Evolutionary conservation across 2,888 invertebrate genomes (phyloP), one percentile per base, ranked within the genome.

Genomic region (Halictus ligatus): DNA sequence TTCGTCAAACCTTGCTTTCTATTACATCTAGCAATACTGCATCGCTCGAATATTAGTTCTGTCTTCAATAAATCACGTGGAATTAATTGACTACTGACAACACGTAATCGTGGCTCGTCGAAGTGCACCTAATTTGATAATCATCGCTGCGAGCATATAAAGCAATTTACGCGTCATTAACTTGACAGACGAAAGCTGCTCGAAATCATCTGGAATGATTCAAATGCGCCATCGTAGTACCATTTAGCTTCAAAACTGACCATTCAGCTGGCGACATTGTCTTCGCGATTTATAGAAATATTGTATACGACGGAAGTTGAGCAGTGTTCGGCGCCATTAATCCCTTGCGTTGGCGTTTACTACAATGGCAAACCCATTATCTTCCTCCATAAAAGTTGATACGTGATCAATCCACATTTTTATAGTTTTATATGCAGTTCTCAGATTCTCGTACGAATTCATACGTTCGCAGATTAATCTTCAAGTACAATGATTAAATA

Each of bases 281-380:
- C 25, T 50, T 18, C 48, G 4, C 43, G n/a, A 71, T 75, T 75
- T 71, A 48, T 7, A 72, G 58, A 80, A 85, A 85, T 84, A 84
- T 84, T 80, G 84, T 74, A 67, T 76, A 84, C 84, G 58, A 79
- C 75, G 76, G 58, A 84, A 76, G 73, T 69, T 67, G 48, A 69
- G 43, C n/a, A 46, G 40, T 74, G 73, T 77, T 74, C 54, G 40
- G 25, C 25, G 67, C 67, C 76, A 13, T 85, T 84, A 29, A 71
- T 43, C 43, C 71, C 71, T 71, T 71, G 71, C 71, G 71, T n/a
- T 43, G 71, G n/a, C 43, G 40, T 43, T 43, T n/a, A 12, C 12
- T 18, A 1, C 64, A 18, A 64, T 43, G n/a, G n/a, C 71, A n/a
- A 43, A 43, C n/a, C 35, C 35, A 40, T 69, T 40, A 69, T 21